phyloP scores from a whole-genome alignment of 2,113 vertebrate species.

The Buteo buteo region DNA sequence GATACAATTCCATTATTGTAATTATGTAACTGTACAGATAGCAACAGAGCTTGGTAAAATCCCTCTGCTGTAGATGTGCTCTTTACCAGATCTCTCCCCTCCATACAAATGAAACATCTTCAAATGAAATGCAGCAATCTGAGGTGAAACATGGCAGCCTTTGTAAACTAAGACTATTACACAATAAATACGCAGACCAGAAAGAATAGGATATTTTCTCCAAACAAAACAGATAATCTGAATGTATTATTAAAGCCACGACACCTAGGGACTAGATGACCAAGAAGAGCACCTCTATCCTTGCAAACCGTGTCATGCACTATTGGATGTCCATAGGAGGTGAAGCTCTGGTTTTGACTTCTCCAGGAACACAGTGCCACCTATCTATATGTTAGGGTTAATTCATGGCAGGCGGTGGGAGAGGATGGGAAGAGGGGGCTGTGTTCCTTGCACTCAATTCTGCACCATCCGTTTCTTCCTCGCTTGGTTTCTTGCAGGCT shows the following conservation, averaged over 20 bases:
- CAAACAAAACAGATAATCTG: neutral
- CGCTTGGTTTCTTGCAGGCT: neutral
- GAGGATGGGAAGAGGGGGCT: accelerated
- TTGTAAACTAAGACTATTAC: neutral
- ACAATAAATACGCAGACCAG: neutral
- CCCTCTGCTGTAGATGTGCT: neutral
- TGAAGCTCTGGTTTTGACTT: neutral
- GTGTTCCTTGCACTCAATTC: neutral
- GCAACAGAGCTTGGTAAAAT: neutral
- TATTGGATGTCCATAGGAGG: neutral
- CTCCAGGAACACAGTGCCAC: constrained; percentile 15
- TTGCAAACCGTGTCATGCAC: accelerated
- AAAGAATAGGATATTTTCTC: neutral
- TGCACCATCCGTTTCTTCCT: neutral
- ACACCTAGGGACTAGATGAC: neutral
- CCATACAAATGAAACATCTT: neutral
- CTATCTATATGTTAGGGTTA: neutral
- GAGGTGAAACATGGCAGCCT: neutral
- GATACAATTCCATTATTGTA: neutral
- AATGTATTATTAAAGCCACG: neutral
- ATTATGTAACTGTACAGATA: neutral
- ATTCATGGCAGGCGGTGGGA: accelerated
- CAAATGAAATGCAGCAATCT: neutral
- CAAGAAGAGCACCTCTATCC: neutral
- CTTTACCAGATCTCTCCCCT: neutral